Conservation (phyloP, 2,797 vertebrate genomes). For the Centroberyx gerrardi region DNA sequence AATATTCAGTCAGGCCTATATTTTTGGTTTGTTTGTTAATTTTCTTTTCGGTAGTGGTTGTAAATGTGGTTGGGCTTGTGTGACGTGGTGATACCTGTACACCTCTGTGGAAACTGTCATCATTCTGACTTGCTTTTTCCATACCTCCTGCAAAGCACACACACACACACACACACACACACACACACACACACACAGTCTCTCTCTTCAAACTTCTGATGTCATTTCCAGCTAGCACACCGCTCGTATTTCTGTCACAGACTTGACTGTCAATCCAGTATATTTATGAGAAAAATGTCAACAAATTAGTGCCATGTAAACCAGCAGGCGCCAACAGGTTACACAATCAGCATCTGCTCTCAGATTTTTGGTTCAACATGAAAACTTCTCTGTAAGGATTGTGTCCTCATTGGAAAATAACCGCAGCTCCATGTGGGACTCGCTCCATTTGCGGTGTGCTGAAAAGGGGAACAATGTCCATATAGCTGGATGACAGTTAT, state of each 20-base stretch:
- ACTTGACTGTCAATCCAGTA: not conserved
- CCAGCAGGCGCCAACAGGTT: not conserved
- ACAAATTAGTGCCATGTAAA: not conserved
- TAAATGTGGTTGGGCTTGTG: conserved; percentile 12
- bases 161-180: not conserved
- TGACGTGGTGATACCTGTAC: not conserved
- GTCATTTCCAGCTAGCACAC: conserved; percentile 26
- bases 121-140: conserved; percentile 55
- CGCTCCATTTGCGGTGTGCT: conserved; percentile 19
- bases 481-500: conserved; percentile 35
- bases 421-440: not conserved
- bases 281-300: conserved; percentile 5
- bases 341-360: conserved; percentile 4
- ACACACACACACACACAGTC: not conserved
- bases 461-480: conserved; percentile 46
- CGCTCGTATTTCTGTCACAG: not conserved
- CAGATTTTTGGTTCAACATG: not conserved
- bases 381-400: conserved; percentile 12
- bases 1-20: not conserved
- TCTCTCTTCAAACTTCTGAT: conserved; percentile 24
- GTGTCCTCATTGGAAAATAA: conserved; percentile 18
- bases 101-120: conserved; percentile 26
- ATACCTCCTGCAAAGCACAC: conserved; percentile 21
- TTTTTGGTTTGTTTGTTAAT: not conserved
- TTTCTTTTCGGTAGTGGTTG: not conserved